These are phyloP conservation scores for Drosophila suboccidentalis DNA, from an alignment of 2,888 invertebrate genomes.

Conservation along the genomic window DNA sequence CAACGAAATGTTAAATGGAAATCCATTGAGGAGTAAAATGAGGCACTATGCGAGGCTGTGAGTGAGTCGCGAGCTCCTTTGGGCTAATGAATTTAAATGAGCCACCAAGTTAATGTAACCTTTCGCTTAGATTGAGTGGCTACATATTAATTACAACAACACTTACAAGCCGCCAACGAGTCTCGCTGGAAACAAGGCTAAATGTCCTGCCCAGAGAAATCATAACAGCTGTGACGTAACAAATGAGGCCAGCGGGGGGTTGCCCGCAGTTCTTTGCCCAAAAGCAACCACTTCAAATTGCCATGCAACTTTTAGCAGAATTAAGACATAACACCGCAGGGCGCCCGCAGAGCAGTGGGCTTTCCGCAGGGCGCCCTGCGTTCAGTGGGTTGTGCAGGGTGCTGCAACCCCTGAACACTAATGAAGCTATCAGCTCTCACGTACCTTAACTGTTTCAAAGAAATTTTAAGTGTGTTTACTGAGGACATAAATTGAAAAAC, in stretches of 20 bases:
- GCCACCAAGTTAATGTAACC: slow-evolving; percentile 42
- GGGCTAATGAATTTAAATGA: slow-evolving; percentile 72
- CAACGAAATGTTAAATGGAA: slow-evolving; percentile 47
- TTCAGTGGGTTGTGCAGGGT: slow-evolving; percentile 21
- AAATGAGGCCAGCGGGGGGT: slow-evolving; percentile 66
- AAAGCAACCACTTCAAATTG: slow-evolving; percentile 72
- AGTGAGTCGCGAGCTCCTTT: background rate
- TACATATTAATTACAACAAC: slow-evolving; percentile 68
- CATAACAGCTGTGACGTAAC: slow-evolving; percentile 76
- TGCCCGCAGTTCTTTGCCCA: slow-evolving; percentile 28
- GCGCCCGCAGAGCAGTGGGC: too few relatives aligned
- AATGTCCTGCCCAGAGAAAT: slow-evolving; percentile 43
- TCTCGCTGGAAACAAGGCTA: slow-evolving; percentile 22
- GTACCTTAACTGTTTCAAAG: slow-evolving; percentile 66
- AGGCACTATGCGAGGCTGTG: slow-evolving; percentile 15
- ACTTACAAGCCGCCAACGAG: slow-evolving; percentile 51
- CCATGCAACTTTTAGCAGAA: slow-evolving; percentile 55
- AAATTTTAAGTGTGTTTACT: slow-evolving; percentile 58
- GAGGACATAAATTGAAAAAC: slow-evolving; percentile 60
- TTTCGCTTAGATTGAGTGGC: slow-evolving; percentile 50
- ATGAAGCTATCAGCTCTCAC: slow-evolving; percentile 71
- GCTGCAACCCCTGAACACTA: slow-evolving; percentile 58
- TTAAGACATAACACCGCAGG: slow-evolving; percentile 70
- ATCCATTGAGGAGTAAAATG: slow-evolving; percentile 55
- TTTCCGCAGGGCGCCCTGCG: slow-evolving; percentile 18